Percentiles rank a stretch among this genome's conserved stretches.
Conservation (phyloP, 53 echinoderm and acorn worm genomes). For the Stichopus horrens region DNA sequence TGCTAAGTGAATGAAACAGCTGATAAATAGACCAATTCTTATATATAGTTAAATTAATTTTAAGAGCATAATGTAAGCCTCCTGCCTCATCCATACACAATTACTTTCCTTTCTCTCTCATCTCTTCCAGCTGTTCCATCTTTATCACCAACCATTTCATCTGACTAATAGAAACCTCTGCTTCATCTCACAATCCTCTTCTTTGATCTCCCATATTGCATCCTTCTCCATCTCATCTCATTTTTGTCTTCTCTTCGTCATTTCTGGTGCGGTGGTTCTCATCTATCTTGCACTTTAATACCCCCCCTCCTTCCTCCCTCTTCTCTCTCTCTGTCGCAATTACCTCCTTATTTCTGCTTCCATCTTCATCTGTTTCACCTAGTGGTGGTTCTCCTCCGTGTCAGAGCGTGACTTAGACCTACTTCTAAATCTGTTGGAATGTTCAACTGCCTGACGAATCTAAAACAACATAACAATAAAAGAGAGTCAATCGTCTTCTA, state of each 20-base stretch:
- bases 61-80: no score
- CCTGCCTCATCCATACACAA: no score
- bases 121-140: no score
- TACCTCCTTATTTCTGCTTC: not conserved
- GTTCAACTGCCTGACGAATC: constrained; percentile 34
- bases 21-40: no score
- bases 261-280: no score
- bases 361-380: not conserved
- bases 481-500: no score
- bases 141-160: no score
- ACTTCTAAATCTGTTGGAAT: constrained; percentile 28
- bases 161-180: no score
- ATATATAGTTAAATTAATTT: no score
- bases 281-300: not conserved
- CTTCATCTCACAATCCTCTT: not conserved
- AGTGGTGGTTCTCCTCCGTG: not conserved
- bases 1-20: no score
- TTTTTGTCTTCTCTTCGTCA: no score
- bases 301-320: not conserved
- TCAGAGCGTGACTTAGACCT: constrained; percentile 9
- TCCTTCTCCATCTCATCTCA: not conserved
- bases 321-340: not conserved
- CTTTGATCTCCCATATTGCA: not conserved
- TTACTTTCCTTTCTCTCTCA: no score
- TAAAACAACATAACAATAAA: not conserved